These are phyloP conservation scores for Plagodis pulveraria DNA, from an alignment of 2,888 invertebrate genomes.

Conservation along the genomic window DNA sequence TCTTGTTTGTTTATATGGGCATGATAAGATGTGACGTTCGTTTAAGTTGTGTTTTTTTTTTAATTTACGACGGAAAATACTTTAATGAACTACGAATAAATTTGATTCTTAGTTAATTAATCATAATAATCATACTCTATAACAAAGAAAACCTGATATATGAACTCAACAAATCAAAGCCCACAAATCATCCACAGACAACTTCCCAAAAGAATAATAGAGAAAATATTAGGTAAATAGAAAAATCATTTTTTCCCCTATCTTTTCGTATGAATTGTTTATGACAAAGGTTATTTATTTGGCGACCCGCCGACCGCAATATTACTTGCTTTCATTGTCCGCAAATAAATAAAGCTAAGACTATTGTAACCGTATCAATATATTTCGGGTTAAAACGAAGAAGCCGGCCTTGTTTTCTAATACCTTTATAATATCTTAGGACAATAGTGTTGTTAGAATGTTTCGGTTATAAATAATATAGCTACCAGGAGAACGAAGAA, in stretches of 20 bases:
- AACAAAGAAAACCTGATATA: background rate
- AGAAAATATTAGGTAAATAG: slow-evolving; percentile 33
- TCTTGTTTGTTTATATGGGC: no score
- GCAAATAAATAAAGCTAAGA: slow-evolving; percentile 44
- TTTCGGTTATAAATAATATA: background rate
- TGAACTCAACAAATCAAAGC: slow-evolving; percentile 28
- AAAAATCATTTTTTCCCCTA: slow-evolving; percentile 34
- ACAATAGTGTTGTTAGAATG: background rate
- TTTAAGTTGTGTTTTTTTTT: no score
- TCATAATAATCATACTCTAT: no score
- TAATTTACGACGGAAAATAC: no score
- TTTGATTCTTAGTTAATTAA: no score
- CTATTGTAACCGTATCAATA: slow-evolving; percentile 52
- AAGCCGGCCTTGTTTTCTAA: slow-evolving; percentile 14
- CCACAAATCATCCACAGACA: slow-evolving; percentile 35
- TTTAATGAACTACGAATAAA: no score
- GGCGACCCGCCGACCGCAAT: slow-evolving; percentile 28
- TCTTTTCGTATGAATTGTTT: slow-evolving; percentile 31
- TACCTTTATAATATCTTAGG: slow-evolving; percentile 9
- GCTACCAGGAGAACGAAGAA: background rate
- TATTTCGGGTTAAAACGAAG: slow-evolving; percentile 25
- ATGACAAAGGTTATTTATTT: slow-evolving; percentile 48
- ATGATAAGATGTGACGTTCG: no score
- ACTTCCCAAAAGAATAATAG: slow-evolving; percentile 23
- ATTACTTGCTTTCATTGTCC: slow-evolving; percentile 43